phyloP scores from a whole-genome alignment of 2,113 vertebrate species.

The Falco punctatus region DNA sequence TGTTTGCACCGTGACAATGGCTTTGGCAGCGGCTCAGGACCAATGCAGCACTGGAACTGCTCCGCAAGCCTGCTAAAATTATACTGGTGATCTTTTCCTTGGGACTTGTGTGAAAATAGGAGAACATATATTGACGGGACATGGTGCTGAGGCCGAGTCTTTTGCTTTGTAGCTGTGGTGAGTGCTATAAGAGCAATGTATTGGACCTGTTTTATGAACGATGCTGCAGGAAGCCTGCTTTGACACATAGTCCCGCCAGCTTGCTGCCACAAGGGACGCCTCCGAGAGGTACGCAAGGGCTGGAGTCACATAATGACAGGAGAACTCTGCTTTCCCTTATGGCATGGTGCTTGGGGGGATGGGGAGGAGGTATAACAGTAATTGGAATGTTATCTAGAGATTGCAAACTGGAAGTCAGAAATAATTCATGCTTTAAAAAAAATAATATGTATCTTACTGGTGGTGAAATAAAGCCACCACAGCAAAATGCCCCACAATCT shows the following conservation, averaged over 20 bases:
- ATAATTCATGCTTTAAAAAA: neutral
- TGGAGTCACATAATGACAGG: neutral
- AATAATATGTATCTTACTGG: neutral
- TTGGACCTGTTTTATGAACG: neutral
- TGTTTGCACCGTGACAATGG: neutral
- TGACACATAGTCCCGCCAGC: neutral
- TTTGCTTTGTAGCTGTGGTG: neutral
- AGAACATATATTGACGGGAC: rapidly evolving
- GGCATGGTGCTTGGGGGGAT: rapidly evolving
- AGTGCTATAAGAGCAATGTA: rapidly evolving
- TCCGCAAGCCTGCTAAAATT: neutral
- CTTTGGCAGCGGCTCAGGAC: neutral
- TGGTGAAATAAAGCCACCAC: neutral
- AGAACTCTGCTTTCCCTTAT: neutral
- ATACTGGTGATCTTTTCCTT: neutral
- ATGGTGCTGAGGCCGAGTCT: rapidly evolving
- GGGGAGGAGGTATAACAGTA: rapidly evolving
- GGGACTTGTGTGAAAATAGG: rapidly evolving
- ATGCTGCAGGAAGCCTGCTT: neutral
- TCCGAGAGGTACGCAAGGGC: rapidly evolving
- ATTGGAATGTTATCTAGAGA: neutral
- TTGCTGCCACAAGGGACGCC: neutral
- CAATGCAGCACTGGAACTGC: neutral
- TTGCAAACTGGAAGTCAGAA: neutral
- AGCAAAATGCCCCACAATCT: neutral